Conservation (phyloP, 2,113 vertebrate genomes). For the Hucho hucho region DNA sequence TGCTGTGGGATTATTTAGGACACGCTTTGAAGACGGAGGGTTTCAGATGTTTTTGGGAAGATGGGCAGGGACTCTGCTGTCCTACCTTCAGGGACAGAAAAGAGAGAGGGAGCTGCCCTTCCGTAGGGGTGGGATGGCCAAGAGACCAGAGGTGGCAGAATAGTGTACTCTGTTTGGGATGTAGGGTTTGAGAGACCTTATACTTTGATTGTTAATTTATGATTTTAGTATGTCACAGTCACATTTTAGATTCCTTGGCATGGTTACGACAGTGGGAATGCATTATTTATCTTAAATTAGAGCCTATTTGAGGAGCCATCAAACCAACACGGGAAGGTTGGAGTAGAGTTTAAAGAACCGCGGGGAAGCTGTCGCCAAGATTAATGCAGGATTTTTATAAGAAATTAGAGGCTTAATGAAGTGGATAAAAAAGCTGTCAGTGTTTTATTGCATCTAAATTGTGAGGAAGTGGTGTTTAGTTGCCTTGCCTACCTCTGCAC, state of each 20-base stretch:
- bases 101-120: too few species aligned
- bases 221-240: constrained; percentile 39
- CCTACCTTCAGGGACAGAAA: too few species aligned
- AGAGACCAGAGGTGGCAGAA: too few species aligned
- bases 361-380: constrained; percentile 83
- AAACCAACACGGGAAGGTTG: constrained; percentile 67
- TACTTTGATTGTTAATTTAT: neutral
- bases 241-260: constrained; percentile 68
- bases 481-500: constrained; percentile 78
- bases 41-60: too few species aligned
- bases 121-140: too few species aligned
- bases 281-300: constrained; percentile 73
- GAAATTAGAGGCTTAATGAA: constrained; percentile 93
- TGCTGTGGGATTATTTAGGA: too few species aligned
- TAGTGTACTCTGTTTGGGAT: too few species aligned
- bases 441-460: constrained; percentile 90
- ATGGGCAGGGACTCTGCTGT: too few species aligned
- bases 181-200: too few species aligned
- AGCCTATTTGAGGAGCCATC: constrained; percentile 75
- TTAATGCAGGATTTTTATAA: constrained; percentile 90
- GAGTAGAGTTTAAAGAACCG: constrained; percentile 81
- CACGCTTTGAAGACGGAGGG: too few species aligned
- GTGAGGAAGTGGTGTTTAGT: constrained; percentile 84
- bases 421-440: constrained; percentile 89
- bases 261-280: constrained; percentile 61